Conservation (phyloP, 23 tunicate genomes). For the Styela plicata region DNA sequence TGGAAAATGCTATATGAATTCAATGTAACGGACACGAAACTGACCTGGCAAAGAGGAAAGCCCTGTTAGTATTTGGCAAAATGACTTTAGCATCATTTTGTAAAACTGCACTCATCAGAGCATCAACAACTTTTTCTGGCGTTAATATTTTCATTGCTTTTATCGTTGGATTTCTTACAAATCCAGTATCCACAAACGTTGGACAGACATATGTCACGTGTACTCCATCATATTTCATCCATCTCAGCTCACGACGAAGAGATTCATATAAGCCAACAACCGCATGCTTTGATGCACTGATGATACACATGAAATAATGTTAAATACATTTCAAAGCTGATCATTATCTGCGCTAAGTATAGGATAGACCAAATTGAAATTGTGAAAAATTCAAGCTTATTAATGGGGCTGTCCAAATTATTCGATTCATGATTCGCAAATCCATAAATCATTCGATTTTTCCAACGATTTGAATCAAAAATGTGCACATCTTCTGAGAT, state of each 20-base stretch:
- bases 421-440: no score
- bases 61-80: conserved; percentile 8
- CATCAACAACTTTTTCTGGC: conserved; percentile 52
- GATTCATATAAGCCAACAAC: conserved; percentile 17
- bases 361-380: no score
- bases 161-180: conserved; percentile 7
- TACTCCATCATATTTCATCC: conserved; percentile 24
- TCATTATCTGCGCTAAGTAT: no score
- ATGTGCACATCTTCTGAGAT: no score
- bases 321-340: no score
- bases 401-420: no score
- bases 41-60: neutral
- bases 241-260: conserved; percentile 21
- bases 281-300: conserved; percentile 15
- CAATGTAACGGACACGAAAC: no score
- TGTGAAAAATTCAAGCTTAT: no score
- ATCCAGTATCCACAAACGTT: conserved; percentile 24
- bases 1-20: no score
- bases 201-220: conserved; percentile 26
- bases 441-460: no score
- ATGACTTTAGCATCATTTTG: conserved; percentile 7
- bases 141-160: neutral
- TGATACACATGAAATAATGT: neutral
- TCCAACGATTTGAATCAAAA: no score
- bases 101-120: conserved; percentile 32